Percentiles rank a stretch among this genome's conserved stretches.
phyloP scores from a whole-genome alignment of 2,888 invertebrate species.

The Xestia sexstrigata region DNA sequence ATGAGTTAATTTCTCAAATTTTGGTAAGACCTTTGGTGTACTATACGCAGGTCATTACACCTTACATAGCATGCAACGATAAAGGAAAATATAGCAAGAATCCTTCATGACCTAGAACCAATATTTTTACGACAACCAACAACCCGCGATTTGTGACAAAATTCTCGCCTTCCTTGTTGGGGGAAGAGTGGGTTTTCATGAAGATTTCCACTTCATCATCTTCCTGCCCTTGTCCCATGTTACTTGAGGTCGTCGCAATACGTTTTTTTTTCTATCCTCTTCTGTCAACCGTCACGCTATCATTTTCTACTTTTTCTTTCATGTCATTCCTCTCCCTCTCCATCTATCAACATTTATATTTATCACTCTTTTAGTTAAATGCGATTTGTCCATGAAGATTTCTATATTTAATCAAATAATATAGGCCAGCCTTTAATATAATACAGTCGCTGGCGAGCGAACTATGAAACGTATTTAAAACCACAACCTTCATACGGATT shows the following conservation, averaged over 20 bases:
- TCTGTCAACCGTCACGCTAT: too few relatives aligned
- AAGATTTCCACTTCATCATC: background rate
- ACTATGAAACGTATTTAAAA: background rate
- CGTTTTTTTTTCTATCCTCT: too few relatives aligned
- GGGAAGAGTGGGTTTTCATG: background rate
- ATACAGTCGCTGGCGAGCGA: background rate
- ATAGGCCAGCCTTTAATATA: too few relatives aligned
- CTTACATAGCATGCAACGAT: background rate
- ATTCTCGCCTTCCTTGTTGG: background rate
- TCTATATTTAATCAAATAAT: background rate
- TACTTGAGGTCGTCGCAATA: too few relatives aligned
- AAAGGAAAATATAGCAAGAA: background rate
- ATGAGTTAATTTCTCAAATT: background rate
- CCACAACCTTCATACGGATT: slow-evolving; percentile 13
- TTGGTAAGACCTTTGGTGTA: background rate
- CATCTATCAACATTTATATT: too few relatives aligned
- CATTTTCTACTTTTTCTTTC: too few relatives aligned
- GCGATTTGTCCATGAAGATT: background rate
- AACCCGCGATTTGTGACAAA: background rate
- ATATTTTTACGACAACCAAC: background rate
- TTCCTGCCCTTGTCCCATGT: too few relatives aligned
- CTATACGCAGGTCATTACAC: background rate
- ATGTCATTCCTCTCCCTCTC: too few relatives aligned
- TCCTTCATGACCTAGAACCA: background rate
- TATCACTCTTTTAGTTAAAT: too few relatives aligned